A percentile compares a stretch with the other conserved stretches of the same genome.
Conservation (phyloP, 2,888 invertebrate genomes). For the Apomyelois bistriatella region DNA sequence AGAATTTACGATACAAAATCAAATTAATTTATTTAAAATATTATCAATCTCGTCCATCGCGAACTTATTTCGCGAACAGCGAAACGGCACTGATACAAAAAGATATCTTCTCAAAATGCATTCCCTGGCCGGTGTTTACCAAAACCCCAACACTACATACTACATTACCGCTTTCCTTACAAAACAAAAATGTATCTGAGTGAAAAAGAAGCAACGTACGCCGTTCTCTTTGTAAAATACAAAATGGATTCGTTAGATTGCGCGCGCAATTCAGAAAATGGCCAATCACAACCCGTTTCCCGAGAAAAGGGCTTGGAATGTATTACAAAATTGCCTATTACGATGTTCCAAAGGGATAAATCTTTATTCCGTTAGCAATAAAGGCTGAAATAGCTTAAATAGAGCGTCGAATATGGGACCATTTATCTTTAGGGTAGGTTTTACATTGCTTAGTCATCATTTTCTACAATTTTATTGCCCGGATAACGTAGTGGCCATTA, state of each 20-base stretch:
- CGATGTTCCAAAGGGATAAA: not conserved
- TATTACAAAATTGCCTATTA: constrained; percentile 15
- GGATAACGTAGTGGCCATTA: not conserved
- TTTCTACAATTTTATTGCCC: constrained; percentile 1
- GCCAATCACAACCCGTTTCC: constrained; percentile 20
- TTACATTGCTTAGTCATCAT: constrained; percentile 3
- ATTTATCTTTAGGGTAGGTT: constrained; percentile 4
- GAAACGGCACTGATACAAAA: constrained; percentile 6
- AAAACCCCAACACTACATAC: not conserved
- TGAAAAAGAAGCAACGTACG: not conserved
- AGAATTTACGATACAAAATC: too few relatives aligned
- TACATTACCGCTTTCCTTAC: constrained; percentile 1
- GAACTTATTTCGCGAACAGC: constrained; percentile 1
- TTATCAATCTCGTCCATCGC: not conserved
- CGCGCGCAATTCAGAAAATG: constrained; percentile 19
- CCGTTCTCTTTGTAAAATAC: not conserved
- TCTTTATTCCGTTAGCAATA: not conserved
- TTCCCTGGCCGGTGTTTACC: not conserved
- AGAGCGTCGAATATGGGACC: not conserved
- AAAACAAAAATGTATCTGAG: not conserved
- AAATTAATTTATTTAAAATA: too few relatives aligned
- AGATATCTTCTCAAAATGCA: constrained; percentile 10
- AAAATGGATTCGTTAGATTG: constrained; percentile 5
- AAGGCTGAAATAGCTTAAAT: not conserved
- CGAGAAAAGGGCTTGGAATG: constrained; percentile 19